Percentiles rank a stretch among this genome's conserved stretches.
Conservation (phyloP, 2,888 invertebrate species). For the Pristionchus entomophagus region DNA sequence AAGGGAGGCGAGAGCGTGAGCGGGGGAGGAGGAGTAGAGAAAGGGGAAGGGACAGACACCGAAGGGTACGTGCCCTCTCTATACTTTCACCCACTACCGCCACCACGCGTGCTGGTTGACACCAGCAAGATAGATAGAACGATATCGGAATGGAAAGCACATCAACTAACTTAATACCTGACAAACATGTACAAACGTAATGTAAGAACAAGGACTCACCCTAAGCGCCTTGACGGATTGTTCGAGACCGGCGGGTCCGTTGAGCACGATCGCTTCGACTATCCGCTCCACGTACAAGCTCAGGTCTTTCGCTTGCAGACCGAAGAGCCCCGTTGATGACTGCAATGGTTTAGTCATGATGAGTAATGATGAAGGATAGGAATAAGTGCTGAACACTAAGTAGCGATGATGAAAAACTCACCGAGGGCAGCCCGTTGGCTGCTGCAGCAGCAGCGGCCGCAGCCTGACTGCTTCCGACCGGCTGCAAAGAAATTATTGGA, state of each 20-base stretch:
- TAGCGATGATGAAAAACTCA: background rate
- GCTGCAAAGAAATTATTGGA: slow-evolving; percentile 14
- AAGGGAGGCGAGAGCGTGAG: slow-evolving; percentile 22
- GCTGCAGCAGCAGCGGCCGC: slow-evolving; percentile 38
- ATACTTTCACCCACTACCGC: slow-evolving; percentile 36
- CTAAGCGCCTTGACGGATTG: background rate
- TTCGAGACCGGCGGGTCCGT: slow-evolving; percentile 51
- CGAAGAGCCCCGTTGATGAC: background rate
- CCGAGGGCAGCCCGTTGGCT: slow-evolving; percentile 9
- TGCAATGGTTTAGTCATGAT: background rate
- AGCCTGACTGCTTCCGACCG: slow-evolving; percentile 35
- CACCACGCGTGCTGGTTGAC: background rate
- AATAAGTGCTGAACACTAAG: background rate
- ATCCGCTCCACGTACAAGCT: slow-evolving; percentile 64
- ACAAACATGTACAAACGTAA: background rate
- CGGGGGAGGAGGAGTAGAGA: background rate
- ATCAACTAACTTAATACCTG: background rate
- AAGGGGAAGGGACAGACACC: slow-evolving; percentile 21
- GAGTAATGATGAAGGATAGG: background rate
- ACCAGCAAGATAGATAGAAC: background rate
- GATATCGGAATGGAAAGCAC: background rate
- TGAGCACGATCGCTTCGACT: slow-evolving; percentile 65
- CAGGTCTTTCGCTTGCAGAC: slow-evolving; percentile 51
- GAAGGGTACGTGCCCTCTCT: slow-evolving; percentile 42
- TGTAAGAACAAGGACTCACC: slow-evolving; percentile 2